These are phyloP conservation scores for Acromyrmex echinatior DNA, from an alignment of 1,140 invertebrate species.

Conservation along the genomic window DNA sequence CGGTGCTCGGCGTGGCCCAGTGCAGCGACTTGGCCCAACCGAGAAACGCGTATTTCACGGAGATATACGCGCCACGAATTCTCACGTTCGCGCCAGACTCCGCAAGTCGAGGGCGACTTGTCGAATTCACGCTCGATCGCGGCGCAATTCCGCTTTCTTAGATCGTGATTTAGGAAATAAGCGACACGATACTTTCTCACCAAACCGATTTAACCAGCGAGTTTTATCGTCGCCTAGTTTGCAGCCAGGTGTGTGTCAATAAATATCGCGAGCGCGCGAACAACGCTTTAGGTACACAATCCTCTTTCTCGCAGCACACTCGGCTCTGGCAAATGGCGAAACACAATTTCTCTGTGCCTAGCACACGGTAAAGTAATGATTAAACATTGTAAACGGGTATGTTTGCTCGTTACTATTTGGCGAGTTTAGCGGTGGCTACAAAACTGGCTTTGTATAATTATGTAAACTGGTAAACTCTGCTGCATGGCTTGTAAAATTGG, in stretches of 20 bases:
- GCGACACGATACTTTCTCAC: neutral
- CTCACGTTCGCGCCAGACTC: conserved; percentile 27
- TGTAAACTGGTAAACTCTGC: conserved; percentile 47
- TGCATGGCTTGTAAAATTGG: neutral
- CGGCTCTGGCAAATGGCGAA: neutral
- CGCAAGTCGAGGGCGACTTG: conserved; percentile 1
- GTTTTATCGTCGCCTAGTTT: conserved; percentile 30
- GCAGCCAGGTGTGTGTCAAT: neutral
- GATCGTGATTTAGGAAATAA: conserved; percentile 33
- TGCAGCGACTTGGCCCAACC: conserved; percentile 49
- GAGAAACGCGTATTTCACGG: conserved; percentile 71
- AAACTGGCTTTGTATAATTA: conserved; percentile 40
- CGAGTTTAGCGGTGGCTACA: conserved; percentile 24
- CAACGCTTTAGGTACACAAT: neutral
- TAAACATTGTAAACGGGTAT: conserved; percentile 38
- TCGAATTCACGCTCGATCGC: conserved; percentile 8
- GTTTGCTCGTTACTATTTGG: conserved; percentile 21
- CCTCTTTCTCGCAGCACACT: neutral
- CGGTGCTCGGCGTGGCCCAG: neutral
- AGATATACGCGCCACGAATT: conserved; percentile 69
- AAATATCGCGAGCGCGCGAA: conserved; percentile 17
- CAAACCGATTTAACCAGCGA: neutral
- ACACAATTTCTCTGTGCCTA: conserved; percentile 42
- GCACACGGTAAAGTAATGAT: conserved; percentile 24
- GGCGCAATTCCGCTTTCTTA: conserved; percentile 23